These are phyloP conservation scores for Mugil cephalus DNA, from an alignment of 2,113 vertebrate species.

Conservation along the genomic window DNA sequence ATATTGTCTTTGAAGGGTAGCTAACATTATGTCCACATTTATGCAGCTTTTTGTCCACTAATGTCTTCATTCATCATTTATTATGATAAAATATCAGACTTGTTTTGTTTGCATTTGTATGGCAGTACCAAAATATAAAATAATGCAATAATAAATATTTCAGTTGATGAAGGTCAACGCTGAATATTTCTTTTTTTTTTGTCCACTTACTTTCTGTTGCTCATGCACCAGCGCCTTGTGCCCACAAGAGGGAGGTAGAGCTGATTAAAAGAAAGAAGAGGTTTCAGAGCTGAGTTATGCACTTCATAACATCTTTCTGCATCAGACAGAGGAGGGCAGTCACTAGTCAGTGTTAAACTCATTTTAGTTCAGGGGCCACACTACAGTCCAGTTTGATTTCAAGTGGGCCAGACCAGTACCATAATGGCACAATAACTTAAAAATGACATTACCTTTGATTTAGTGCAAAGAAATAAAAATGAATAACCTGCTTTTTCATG, in stretches of 20 bases:
- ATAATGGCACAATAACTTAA: no score
- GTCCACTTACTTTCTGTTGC: neutral
- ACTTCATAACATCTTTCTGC: neutral
- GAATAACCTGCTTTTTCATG: no score
- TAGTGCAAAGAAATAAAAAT: no score
- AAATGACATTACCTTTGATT: no score
- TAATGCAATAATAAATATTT: conserved; percentile 67
- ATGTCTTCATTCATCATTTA: conserved; percentile 38
- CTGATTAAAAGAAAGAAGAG: no score
- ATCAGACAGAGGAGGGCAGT: neutral
- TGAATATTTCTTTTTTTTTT: neutral
- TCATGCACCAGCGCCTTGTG: neutral
- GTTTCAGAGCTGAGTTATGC: neutral
- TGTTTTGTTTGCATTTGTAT: conserved; percentile 62
- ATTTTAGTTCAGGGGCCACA: no score
- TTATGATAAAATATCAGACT: conserved; percentile 25
- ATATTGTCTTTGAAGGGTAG: conserved; percentile 66
- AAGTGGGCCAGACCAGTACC: no score
- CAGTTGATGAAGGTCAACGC: conserved; percentile 36
- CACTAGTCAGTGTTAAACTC: neutral
- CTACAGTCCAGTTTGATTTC: no score
- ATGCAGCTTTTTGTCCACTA: conserved; percentile 55
- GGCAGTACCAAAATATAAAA: conserved; percentile 30
- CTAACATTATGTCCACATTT: conserved; percentile 62
- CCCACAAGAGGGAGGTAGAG: conserved; percentile 52